Percentiles rank a stretch among this genome's conserved stretches.
phyloP scores from a whole-genome alignment of 2,888 invertebrate genomes.

The Autographa gamma region DNA sequence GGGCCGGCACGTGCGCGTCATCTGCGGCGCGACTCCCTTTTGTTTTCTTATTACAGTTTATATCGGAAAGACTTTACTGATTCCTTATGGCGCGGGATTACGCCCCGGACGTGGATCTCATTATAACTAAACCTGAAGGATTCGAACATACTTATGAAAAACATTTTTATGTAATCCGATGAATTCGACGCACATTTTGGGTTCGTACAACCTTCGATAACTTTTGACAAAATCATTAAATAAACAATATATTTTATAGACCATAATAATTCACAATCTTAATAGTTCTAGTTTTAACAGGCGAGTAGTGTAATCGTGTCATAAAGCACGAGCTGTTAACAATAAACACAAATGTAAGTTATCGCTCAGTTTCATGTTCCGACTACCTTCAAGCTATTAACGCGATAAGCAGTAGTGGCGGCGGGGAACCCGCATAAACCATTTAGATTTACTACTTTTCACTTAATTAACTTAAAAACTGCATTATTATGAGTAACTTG shows the following conservation, averaged over 20 bases:
- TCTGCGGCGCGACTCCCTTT: constrained; percentile 73
- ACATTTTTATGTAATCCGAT: too few species aligned
- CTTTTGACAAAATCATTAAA: background rate
- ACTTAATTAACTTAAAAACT: constrained; percentile 4
- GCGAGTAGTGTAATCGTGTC: background rate
- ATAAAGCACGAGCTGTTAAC: background rate
- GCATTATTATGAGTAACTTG: constrained; percentile 4
- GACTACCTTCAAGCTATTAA: constrained; percentile 4
- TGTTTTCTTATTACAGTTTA: constrained; percentile 61
- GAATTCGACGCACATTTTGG: background rate
- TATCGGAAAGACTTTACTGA: constrained; percentile 47
- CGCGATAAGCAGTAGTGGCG: constrained; percentile 1
- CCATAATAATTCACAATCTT: background rate
- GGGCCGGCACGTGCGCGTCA: constrained; percentile 77
- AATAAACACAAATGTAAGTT: constrained; percentile 1
- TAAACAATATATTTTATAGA: background rate
- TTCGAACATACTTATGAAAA: background rate
- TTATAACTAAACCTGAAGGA: constrained; percentile 1
- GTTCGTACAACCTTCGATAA: background rate
- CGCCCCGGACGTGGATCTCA: constrained; percentile 1
- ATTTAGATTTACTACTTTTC: constrained; percentile 2
- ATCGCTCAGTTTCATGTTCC: background rate
- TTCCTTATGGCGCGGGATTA: constrained; percentile 32
- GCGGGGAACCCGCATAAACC: constrained; percentile 1
- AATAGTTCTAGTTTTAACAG: background rate